A percentile compares a stretch with the other conserved stretches of the same genome.
Conservation (phyloP, 2,797 vertebrate genomes). For the Pelochelys cantorii region DNA sequence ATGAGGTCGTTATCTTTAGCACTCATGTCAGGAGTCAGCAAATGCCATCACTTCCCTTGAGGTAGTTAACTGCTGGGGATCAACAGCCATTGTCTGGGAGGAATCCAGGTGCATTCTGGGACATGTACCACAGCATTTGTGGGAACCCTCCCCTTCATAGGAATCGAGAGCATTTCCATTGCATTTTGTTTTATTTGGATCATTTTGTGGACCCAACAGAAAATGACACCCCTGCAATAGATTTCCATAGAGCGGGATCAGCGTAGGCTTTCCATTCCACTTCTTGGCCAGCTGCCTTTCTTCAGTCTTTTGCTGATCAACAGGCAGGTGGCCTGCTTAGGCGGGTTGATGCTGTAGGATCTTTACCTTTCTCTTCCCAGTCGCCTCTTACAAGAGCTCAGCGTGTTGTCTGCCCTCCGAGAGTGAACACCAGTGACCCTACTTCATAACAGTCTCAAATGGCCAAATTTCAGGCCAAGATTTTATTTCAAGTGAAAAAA, state of each 20-base stretch:
- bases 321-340: background rate
- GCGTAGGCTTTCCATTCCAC: background rate
- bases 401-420: background rate
- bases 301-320: background rate
- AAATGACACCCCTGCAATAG: background rate
- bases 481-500: too few species aligned
- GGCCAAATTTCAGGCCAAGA: background rate
- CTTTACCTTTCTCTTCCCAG: background rate
- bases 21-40: background rate
- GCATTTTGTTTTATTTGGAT: background rate
- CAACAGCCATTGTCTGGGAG: background rate
- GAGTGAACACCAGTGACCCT: background rate
- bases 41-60: background rate
- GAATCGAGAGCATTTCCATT: too few species aligned
- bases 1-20: rapidly evolving
- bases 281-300: background rate
- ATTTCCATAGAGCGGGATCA: background rate
- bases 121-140: background rate
- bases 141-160: background rate
- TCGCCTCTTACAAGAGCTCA: background rate
- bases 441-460: background rate
- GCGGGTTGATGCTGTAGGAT: background rate
- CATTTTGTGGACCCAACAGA: background rate
- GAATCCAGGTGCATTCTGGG: rapidly evolving
- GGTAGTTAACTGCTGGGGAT: background rate